Evolutionary conservation across 2,797 vertebrate species (phyloP).

Genomic region (Eulemur albifrons): DNA sequence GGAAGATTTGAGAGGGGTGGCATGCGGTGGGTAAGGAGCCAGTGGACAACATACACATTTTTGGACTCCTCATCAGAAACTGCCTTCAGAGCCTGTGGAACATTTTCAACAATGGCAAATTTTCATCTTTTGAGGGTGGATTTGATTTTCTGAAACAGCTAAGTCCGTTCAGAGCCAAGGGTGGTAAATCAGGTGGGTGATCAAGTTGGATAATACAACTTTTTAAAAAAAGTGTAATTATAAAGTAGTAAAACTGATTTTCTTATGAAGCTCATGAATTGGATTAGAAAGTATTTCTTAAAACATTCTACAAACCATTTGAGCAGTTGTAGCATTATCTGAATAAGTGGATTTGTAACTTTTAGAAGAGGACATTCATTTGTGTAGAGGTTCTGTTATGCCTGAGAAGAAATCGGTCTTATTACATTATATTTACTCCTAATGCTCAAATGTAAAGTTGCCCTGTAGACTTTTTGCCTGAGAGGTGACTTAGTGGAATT

Average conservation of each 20-base stretch:
- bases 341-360: background rate
- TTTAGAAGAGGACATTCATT: background rate
- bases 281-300: constrained; percentile 61
- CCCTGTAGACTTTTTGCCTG: constrained; percentile 32
- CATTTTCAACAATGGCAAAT: constrained; percentile 70
- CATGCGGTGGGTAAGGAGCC: background rate
- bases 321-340: background rate
- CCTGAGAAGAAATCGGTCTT: background rate
- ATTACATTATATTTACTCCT: background rate
- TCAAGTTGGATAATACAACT: constrained; percentile 59
- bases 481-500: constrained; percentile 60
- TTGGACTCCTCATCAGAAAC: constrained; percentile 69
- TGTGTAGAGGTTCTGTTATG: background rate
- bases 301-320: constrained; percentile 50
- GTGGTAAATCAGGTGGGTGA: constrained; percentile 72
- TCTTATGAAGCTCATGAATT: constrained; percentile 60
- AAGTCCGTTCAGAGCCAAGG: constrained; percentile 60
- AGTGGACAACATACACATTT: constrained; percentile 14
- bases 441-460: background rate
- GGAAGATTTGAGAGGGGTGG: background rate
- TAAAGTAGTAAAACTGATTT: constrained; percentile 65
- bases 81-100: constrained; percentile 65
- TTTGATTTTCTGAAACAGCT: constrained; percentile 62
- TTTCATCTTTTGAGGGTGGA: constrained; percentile 68
- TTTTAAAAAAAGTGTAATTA: constrained; percentile 52